phyloP scores from a whole-genome alignment of 1,140 invertebrate species.

The Aplysia californica region DNA sequence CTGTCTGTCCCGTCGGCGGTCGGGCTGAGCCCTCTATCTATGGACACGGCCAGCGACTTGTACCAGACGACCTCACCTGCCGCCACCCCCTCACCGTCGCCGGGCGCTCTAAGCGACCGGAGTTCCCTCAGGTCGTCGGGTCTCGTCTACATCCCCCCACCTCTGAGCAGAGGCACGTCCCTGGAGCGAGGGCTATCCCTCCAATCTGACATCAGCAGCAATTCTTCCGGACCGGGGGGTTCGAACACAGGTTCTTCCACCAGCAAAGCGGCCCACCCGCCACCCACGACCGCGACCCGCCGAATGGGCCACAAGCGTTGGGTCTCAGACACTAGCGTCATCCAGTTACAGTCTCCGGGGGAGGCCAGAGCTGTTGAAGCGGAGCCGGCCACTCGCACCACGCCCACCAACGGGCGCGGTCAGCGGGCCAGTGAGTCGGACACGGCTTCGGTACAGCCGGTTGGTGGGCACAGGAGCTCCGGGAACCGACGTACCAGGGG shows the following conservation, averaged over 20 bases:
- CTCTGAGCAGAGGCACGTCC: background rate
- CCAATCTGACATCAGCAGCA: too few species aligned
- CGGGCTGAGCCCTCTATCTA: too few species aligned
- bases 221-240: too few species aligned
- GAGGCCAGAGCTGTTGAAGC: background rate
- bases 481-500: too few species aligned
- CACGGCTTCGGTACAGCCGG: background rate
- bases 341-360: too few species aligned
- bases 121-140: background rate
- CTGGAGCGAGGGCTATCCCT: background rate
- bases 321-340: constrained; percentile 21
- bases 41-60: too few species aligned
- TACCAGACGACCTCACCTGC: constrained; percentile 8
- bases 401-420: background rate
- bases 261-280: too few species aligned
- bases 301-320: constrained; percentile 27
- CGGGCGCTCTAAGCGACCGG: background rate
- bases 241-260: too few species aligned
- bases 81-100: too few species aligned
- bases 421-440: background rate
- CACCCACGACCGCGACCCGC: background rate
- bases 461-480: background rate
- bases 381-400: background rate
- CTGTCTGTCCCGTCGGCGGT: too few species aligned
- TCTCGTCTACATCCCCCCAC: background rate